These are phyloP conservation scores for Drosophila helvetica DNA, from an alignment of 2,888 invertebrate species.

Conservation along the genomic window DNA sequence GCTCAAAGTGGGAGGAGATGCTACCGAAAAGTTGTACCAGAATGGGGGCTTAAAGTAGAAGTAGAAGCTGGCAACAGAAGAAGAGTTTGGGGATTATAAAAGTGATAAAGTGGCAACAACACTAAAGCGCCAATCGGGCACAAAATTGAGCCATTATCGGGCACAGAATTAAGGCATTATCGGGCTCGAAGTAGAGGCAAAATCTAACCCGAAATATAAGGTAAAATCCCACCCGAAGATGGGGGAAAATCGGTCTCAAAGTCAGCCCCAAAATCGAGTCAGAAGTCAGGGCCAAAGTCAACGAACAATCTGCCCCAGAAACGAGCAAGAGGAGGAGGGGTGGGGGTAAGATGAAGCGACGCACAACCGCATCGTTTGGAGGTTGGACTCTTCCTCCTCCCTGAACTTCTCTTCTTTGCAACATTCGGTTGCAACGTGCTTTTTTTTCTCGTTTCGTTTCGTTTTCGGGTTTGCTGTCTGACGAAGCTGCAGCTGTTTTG, in stretches of 20 bases:
- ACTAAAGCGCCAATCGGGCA: background rate
- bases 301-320: background rate
- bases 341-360: too few relatives aligned
- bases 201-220: too few relatives aligned
- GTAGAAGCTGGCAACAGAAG: background rate
- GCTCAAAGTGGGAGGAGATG: background rate
- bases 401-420: slow-evolving; percentile 28
- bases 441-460: background rate
- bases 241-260: too few relatives aligned
- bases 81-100: background rate
- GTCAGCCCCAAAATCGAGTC: background rate
- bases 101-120: background rate
- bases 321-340: background rate
- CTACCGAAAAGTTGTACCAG: background rate
- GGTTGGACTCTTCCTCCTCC: background rate
- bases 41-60: background rate
- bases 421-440: slow-evolving; percentile 24
- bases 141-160: background rate
- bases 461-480: slow-evolving; percentile 28
- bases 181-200: too few relatives aligned
- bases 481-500: slow-evolving; percentile 39
- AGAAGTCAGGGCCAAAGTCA: background rate
- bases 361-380: background rate
- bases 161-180: background rate
- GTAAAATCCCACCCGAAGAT: too few relatives aligned